Evolutionary conservation across 1,140 invertebrate species (phyloP).

Genomic region (Medauroidea extradentata): DNA sequence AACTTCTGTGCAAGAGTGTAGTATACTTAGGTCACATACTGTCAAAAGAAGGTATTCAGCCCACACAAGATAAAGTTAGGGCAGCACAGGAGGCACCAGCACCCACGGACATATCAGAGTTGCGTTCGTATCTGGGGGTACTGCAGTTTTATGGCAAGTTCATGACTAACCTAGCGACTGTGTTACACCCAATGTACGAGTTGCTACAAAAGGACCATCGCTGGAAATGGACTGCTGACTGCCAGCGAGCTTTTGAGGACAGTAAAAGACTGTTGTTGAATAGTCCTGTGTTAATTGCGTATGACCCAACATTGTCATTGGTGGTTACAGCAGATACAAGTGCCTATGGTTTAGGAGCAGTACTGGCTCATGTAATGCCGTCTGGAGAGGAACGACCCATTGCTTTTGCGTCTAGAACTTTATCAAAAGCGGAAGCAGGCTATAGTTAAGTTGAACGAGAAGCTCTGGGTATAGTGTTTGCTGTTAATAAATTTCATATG

Average conservation of each 20-base stretch:
- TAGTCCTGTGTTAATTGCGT: not conserved
- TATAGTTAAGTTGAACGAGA: conserved; percentile 52
- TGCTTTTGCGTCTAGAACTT: conserved; percentile 42
- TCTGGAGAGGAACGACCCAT: conserved; percentile 39
- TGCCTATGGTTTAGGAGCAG: conserved; percentile 19
- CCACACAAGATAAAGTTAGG: not conserved
- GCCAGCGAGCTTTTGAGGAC: not conserved
- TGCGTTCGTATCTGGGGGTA: conserved; percentile 22
- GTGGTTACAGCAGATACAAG: not conserved
- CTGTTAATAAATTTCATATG: conserved; percentile 49
- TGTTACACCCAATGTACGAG: conserved; percentile 28
- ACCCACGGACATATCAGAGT: conserved; percentile 25
- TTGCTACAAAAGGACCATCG: conserved; percentile 20
- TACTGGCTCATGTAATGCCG: conserved; percentile 25
- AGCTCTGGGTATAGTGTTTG: conserved; percentile 48
- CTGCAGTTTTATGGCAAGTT: conserved; percentile 33
- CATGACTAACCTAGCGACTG: conserved; percentile 25
- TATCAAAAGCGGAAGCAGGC: conserved; percentile 43
- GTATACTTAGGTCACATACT: conserved; percentile 35
- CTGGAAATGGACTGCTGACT: conserved; percentile 28
- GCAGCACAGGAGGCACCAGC: conserved; percentile 12
- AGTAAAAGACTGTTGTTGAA: not conserved
- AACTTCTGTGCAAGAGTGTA: conserved; percentile 3
- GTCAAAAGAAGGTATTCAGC: conserved; percentile 27
- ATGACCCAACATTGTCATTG: not conserved